phyloP scores from a whole-genome alignment of 2,113 vertebrate genomes.

The Anser brachyrhynchus region DNA sequence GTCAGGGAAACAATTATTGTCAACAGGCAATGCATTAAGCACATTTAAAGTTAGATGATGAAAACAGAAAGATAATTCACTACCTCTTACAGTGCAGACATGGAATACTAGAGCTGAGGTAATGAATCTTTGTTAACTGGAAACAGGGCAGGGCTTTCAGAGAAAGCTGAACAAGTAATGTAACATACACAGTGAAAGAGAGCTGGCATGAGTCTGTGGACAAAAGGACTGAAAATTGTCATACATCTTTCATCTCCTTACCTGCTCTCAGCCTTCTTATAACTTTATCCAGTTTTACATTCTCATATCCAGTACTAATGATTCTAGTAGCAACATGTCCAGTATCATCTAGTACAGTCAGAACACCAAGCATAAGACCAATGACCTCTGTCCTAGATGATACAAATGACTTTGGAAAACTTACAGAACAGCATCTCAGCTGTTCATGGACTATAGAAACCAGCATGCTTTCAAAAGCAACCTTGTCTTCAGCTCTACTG shows the following conservation, averaged over 20 bases:
- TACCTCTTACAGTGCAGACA: not conserved
- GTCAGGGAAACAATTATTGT: not conserved
- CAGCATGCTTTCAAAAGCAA: not conserved
- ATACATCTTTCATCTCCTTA: not conserved
- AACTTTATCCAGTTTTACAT: not conserved
- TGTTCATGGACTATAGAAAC: not conserved
- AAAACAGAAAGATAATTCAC: not conserved
- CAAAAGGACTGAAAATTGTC: not conserved
- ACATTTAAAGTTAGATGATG: not conserved
- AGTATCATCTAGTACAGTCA: not conserved
- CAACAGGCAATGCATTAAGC: conserved; percentile 6
- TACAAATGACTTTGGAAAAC: not conserved
- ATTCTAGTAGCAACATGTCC: not conserved
- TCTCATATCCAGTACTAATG: not conserved
- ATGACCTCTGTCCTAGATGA: not conserved
- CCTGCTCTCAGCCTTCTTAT: not conserved
- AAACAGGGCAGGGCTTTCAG: not conserved
- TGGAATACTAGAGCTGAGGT: not conserved
- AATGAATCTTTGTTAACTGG: conserved; percentile 23
- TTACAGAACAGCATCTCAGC: not conserved
- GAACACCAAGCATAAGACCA: not conserved
- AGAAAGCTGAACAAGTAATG: not conserved
- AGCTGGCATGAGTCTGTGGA: not conserved
- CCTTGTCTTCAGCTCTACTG: not conserved
- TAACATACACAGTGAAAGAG: not conserved